These are phyloP conservation scores for Tarsius wallacei DNA, from an alignment of 2,797 vertebrate genomes.

Conservation along the genomic window DNA sequence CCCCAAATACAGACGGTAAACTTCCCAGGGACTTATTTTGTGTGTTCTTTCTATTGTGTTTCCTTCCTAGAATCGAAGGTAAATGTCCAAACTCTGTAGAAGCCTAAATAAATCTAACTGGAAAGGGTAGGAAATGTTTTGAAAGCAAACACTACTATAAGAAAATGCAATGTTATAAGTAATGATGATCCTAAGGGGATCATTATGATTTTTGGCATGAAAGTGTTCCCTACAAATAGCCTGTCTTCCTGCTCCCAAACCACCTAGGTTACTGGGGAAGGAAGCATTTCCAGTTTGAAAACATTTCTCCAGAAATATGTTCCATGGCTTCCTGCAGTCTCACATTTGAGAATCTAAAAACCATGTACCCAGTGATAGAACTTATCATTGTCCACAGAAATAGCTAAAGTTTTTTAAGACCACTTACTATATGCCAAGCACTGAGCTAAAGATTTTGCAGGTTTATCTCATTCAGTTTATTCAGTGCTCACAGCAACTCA, in stretches of 20 bases:
- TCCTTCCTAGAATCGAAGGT: not conserved
- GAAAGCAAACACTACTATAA: slow-evolving; percentile 32
- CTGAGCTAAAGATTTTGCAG: not conserved
- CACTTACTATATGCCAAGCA: not conserved
- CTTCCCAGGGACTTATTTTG: not conserved
- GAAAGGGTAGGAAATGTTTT: slow-evolving; percentile 31
- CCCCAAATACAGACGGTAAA: not conserved
- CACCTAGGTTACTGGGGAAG: not conserved
- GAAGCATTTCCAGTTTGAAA: not conserved
- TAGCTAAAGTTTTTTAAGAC: not conserved
- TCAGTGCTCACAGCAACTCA: not conserved
- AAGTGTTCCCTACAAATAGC: not conserved
- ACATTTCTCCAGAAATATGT: slow-evolving; percentile 29
- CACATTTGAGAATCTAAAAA: not conserved
- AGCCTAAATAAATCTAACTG: slow-evolving; percentile 55
- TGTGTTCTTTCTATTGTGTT: not conserved
- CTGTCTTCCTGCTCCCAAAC: not conserved
- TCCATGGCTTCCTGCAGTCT: not conserved
- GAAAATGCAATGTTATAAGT: slow-evolving; percentile 6
- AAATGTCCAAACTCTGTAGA: slow-evolving; percentile 38
- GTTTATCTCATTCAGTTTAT: not conserved
- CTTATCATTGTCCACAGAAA: not conserved
- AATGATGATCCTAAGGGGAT: not conserved
- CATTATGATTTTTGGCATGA: not conserved
- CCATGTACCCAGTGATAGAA: accelerated